phyloP scores from a whole-genome alignment of 2,888 invertebrate genomes.

The Campoplex nolae region DNA sequence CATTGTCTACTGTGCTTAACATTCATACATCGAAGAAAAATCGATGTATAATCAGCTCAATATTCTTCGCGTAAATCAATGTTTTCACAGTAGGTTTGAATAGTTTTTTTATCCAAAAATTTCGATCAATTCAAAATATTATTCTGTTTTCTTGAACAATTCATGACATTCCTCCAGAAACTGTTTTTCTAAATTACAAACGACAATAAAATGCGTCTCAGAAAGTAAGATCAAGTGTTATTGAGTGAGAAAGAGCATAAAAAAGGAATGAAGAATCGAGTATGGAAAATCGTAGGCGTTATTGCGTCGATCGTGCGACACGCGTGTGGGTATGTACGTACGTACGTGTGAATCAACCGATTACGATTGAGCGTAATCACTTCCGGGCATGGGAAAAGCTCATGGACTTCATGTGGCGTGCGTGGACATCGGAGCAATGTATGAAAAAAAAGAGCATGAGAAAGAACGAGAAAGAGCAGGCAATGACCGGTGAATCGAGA shows the following conservation, averaged over 20 bases:
- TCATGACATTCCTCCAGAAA: not conserved
- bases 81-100: no score
- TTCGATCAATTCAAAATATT: not conserved
- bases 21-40: not conserved
- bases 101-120: not conserved
- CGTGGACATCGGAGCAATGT: constrained; percentile 30
- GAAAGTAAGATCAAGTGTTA: not conserved
- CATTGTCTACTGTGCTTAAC: not conserved
- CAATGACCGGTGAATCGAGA: constrained; percentile 62
- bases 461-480: constrained; percentile 29
- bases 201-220: not conserved
- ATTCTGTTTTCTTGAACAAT: not conserved
- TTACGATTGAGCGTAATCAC: constrained; percentile 47
- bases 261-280: constrained; percentile 10
- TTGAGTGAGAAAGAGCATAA: constrained; percentile 1
- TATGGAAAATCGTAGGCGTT: constrained; percentile 36
- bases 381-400: constrained; percentile 56
- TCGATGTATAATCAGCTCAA: no score
- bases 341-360: constrained; percentile 21
- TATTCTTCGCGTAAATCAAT: no score
- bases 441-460: constrained; percentile 7
- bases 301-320: constrained; percentile 33
- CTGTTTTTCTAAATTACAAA: not conserved
- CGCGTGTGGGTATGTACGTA: not conserved
- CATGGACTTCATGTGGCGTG: constrained; percentile 41